Evolutionary conservation across 2,113 vertebrate genomes (phyloP), one percentile per base, ranked within the genome.

Genomic region (Ammodramus savannarum): DNA sequence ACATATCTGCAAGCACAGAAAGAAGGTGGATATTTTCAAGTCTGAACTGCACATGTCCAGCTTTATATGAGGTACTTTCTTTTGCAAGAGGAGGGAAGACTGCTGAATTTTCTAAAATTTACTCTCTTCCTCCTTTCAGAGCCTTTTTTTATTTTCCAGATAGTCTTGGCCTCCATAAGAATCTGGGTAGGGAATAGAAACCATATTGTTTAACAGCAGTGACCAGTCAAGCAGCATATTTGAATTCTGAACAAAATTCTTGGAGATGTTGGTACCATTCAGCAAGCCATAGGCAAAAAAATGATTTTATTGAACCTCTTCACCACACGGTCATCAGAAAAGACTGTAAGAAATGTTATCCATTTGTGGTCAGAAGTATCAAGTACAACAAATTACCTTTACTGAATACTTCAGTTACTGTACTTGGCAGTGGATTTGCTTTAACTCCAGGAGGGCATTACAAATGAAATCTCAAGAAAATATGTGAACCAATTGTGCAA

Each of bases 351-450:
- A 92, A 79, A 66, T 22, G 1, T 39, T 46, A 65, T 21, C 68
- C 39, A 18, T 80, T 77, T 94, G 63, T 81, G 67, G 61, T 73
- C 72, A 90, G 59, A 66, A 96, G 46, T 54, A 85, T 80, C 81
- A 81, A 83, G 72, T 63, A 57, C 55, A 51, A 67, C 23, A 96
- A 72, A 80, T 71, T 59, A 63, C 16, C 54, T 39, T 38, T 69
- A 61, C 48, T 36, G 46, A 91, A 85, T 68, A 43, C 39, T 79
- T 93, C 36, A 46, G 55, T 89, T 79, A 82, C 55, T 66, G 66
- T 66, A 36, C 71, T 85, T 89, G 85, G 69, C 77, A 85, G 51
- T 51, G 43, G 76, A 71, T 91, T 89, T 85, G 49, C 73, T 87
- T 75, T 69, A 69, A 88, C 34, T 85, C 44, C 32, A 90, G 72